phyloP scores from a whole-genome alignment of 2,797 vertebrate species.

The Cephalopachus bancanus region DNA sequence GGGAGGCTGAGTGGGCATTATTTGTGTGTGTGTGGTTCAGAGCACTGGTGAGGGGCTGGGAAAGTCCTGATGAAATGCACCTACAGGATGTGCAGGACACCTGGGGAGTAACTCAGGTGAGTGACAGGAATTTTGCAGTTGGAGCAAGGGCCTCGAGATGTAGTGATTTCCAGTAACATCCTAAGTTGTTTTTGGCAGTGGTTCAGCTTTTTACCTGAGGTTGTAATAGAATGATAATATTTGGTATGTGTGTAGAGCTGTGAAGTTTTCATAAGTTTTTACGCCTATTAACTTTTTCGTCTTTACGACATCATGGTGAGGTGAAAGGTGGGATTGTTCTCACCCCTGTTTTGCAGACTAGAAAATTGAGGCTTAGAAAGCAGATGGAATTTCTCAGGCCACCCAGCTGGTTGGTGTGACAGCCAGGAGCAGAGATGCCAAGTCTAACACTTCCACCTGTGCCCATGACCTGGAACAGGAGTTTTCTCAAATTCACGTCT shows the following conservation, averaged over 20 bases:
- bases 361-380: not conserved
- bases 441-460: not conserved
- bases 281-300: not conserved
- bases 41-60: not conserved
- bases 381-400: conserved; percentile 1
- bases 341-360: not conserved
- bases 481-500: not conserved
- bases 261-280: not conserved
- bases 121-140: not conserved
- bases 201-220: not conserved
- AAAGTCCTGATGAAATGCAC: not conserved
- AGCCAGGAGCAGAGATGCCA: not conserved
- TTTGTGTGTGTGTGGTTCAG: not conserved
- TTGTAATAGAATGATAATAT: not conserved
- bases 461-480: not conserved
- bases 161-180: not conserved
- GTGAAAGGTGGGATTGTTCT: not conserved
- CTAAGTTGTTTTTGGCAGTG: not conserved
- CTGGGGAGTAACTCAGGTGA: not conserved
- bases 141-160: not conserved
- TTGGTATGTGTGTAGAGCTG: not conserved
- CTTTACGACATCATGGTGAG: not conserved
- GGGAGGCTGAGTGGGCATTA: not conserved
- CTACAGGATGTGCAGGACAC: not conserved
- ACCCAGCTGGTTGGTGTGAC: not conserved